These are phyloP conservation scores for Mus pahari DNA, from an alignment of 2,113 vertebrate genomes.

Conservation along the genomic window DNA sequence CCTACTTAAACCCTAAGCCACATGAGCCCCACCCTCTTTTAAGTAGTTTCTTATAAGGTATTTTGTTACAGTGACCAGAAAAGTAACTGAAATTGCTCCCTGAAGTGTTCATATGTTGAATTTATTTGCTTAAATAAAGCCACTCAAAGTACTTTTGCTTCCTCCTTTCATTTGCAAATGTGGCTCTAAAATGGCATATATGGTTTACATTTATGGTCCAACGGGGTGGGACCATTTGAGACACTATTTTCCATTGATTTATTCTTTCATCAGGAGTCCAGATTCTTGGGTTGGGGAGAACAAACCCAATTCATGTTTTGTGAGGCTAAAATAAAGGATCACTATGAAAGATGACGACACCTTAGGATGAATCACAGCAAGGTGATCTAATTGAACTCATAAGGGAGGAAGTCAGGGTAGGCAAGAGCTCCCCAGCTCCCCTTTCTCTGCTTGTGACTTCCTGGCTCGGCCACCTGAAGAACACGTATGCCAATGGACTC, in stretches of 20 bases:
- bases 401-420: not conserved
- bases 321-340: not conserved
- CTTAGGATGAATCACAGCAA: not conserved
- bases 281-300: conserved; percentile 5
- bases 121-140: conserved; percentile 11
- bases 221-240: not conserved
- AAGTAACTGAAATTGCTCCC: not conserved
- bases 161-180: conserved; percentile 6
- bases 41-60: not conserved
- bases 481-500: not conserved
- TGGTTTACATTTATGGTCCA: not conserved
- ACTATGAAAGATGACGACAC: not conserved
- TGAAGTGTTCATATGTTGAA: not conserved
- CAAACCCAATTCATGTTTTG: not conserved
- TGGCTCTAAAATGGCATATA: conserved; percentile 1
- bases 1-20: not conserved
- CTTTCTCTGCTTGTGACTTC: not conserved
- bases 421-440: not conserved
- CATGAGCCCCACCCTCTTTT: not conserved
- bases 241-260: conserved; percentile 16
- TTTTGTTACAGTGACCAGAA: not conserved
- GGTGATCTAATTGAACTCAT: not conserved
- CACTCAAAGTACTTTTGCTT: not conserved
- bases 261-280: not conserved
- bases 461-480: not conserved